Base-by-base conservation (phyloP, 2,888 invertebrate genomes). In the Ditula angustiorana region DNA sequence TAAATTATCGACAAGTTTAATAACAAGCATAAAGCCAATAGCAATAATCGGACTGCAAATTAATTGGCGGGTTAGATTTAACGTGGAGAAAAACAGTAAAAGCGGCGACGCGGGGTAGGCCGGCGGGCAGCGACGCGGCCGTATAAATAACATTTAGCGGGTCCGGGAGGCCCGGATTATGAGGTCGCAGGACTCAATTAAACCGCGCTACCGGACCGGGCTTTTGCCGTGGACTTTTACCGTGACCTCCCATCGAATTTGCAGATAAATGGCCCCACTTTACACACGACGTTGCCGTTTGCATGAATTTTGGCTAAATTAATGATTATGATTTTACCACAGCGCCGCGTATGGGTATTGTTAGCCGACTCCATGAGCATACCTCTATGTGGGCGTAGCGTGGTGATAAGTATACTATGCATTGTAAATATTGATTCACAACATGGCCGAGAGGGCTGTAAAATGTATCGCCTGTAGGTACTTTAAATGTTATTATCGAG, bases 151-250 rank as follows among this genome's bases (percentile, higher is more conserved):
- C 90, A 89, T 88, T 89, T 87, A 87, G 88, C 86, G 87, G 87
- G 86, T 80, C 83, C 82, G 85, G 81, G 83, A 80, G 83, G 83
- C 75, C 71, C 82, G 88, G 89, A 89, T 91, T 91, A 91, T 91
- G 90, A 91, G 91, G 91, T 91, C 88, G 88, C 85, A 88, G 89
- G 89, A 92, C 89, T 92, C 91, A 91, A 92, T 92, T 92, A 92
- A 92, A 91, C 84, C 83, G 87, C 83, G 89, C 89, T 88, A 85
- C 90, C 85, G 89, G 88, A 85, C 86, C 89, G 88, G 78, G 86
- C 84, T 88, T 89, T 90, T 88, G 88, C 88, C 89, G 88, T 88
- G 88, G 86, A 90, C 89, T 89, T 87, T 87, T 83, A 83, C 85
- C 79, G 83, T 89, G 86, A 90, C 89, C 89, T 88, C 86, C 86